These are phyloP conservation scores for Rhinogobius similis DNA, from an alignment of 2,113 vertebrate species.

Conservation along the genomic window DNA sequence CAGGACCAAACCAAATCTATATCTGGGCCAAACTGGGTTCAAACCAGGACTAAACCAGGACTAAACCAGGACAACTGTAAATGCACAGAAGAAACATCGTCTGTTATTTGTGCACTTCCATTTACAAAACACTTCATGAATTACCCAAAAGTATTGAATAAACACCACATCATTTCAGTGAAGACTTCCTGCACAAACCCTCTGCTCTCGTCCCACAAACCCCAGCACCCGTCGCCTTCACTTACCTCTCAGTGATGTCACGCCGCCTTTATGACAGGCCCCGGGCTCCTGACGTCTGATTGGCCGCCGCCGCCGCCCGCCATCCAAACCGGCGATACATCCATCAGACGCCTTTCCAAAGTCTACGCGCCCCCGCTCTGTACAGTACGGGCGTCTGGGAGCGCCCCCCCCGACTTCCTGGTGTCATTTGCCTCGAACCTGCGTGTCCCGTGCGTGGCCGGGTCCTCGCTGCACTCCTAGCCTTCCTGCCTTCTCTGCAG, in stretches of 20 bases:
- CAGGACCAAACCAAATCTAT: too few relatives aligned
- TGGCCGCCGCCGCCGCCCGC: conserved; percentile 50
- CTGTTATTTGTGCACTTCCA: too few relatives aligned
- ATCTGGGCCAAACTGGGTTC: too few relatives aligned
- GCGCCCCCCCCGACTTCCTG: too few relatives aligned
- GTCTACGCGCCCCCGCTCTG: neutral
- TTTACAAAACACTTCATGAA: too few relatives aligned
- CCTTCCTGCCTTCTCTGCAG: conserved; percentile 72
- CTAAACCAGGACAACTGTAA: too few relatives aligned
- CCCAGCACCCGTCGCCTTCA: conserved; percentile 58
- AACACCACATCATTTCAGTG: too few relatives aligned
- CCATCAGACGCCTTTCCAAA: conserved; percentile 26
- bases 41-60: neutral
- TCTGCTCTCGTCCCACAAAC: neutral
- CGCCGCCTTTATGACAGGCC: conserved; percentile 61
- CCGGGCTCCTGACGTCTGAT: conserved; percentile 61
- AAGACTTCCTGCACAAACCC: too few relatives aligned
- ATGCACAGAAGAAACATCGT: too few relatives aligned
- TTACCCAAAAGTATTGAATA: too few relatives aligned
- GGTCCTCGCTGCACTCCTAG: conserved; percentile 9
- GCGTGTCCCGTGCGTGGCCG: neutral
- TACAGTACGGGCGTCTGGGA: neutral
- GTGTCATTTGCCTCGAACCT: too few relatives aligned
- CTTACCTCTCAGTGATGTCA: conserved; percentile 74
- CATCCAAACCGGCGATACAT: conserved; percentile 49